Conservation (phyloP, 2,113 vertebrate species). For the Trematocara marginatum region DNA sequence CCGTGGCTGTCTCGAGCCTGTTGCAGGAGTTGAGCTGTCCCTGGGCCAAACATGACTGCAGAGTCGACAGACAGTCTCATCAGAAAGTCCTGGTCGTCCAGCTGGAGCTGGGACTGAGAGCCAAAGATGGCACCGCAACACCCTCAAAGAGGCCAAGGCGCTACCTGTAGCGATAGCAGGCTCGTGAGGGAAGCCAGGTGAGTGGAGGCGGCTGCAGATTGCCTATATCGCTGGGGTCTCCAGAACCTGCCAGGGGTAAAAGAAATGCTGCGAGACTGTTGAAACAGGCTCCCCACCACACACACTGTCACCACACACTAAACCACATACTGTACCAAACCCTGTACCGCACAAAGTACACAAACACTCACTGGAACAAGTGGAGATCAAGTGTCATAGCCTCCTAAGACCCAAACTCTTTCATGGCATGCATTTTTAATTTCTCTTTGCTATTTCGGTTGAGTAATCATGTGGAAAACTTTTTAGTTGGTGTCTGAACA, state of each 20-base stretch:
- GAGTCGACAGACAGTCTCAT: not conserved
- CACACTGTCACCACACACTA: not conserved
- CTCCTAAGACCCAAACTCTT: not conserved
- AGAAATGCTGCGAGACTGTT: not conserved
- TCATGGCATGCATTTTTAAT: not conserved
- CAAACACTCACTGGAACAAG: accelerated
- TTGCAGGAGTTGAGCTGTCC: not conserved
- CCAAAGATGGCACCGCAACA: not conserved
- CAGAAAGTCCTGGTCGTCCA: not conserved
- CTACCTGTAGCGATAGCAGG: not conserved
- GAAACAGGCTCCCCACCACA: not conserved
- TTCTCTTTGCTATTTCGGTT: not conserved
- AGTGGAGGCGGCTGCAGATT: not conserved
- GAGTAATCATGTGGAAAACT: not conserved
- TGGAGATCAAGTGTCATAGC: not conserved
- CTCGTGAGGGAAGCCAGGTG: accelerated
- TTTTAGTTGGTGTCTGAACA: not conserved
- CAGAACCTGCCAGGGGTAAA: not conserved
- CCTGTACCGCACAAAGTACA: not conserved
- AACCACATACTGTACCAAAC: not conserved
- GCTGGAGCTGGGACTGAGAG: not conserved
- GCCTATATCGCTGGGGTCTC: accelerated
- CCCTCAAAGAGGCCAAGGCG: not conserved
- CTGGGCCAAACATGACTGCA: not conserved
- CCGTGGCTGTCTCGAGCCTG: not conserved